Percentiles rank a stretch among this genome's conserved stretches.
These are phyloP conservation scores for Netelia virgata DNA, from an alignment of 2,888 invertebrate genomes.

Conservation along the genomic window DNA sequence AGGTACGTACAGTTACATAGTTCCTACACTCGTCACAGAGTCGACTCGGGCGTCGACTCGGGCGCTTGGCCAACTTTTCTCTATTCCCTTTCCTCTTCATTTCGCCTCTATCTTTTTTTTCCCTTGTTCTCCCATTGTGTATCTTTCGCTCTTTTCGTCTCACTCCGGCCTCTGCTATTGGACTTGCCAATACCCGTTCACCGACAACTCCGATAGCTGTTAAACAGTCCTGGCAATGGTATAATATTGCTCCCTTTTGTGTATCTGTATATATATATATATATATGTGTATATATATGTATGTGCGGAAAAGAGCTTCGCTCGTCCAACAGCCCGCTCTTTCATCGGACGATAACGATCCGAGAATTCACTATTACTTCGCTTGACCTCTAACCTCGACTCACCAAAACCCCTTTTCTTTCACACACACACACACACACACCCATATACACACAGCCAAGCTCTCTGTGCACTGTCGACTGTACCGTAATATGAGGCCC, in stretches of 20 bases:
- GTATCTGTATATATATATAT: slow-evolving; percentile 32
- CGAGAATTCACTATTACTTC: slow-evolving; percentile 18
- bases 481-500: slow-evolving; percentile 9
- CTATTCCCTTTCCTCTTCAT: slow-evolving; percentile 29
- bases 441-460: neutral
- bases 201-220: slow-evolving; percentile 56
- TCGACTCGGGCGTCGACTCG: neutral
- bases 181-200: slow-evolving; percentile 31
- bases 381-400: slow-evolving; percentile 16
- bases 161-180: slow-evolving; percentile 51
- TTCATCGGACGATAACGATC: slow-evolving; percentile 12
- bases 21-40: neutral
- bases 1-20: neutral
- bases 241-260: slow-evolving; percentile 25
- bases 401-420: slow-evolving; percentile 25
- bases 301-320: neutral
- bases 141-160: slow-evolving; percentile 24
- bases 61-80: slow-evolving; percentile 33
- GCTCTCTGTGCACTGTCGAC: neutral
- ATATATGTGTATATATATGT: slow-evolving; percentile 25
- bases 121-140: slow-evolving; percentile 34
- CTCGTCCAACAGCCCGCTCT: neutral
- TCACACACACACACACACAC: neutral
- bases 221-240: slow-evolving; percentile 47
- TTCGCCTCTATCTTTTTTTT: slow-evolving; percentile 15